phyloP scores from a whole-genome alignment of 2,888 invertebrate genomes.

The Cephus rjabovi region DNA sequence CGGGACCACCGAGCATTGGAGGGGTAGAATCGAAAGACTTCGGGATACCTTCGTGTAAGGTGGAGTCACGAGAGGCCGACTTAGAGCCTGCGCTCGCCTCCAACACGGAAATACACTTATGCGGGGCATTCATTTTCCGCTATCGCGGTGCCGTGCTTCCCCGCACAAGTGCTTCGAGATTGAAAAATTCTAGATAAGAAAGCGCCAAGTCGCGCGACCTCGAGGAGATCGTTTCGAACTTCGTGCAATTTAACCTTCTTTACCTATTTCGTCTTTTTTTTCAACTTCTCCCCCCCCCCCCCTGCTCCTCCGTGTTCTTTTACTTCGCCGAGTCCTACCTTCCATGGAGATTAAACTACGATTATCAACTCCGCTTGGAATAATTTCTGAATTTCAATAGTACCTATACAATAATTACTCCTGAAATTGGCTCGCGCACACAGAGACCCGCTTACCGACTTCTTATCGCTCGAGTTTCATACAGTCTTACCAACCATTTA shows the following conservation, averaged over 20 bases:
- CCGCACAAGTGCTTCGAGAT: slow-evolving; percentile 42
- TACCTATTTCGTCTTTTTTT: background rate
- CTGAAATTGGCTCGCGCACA: background rate
- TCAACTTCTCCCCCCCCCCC: background rate
- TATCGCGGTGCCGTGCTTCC: slow-evolving; percentile 48
- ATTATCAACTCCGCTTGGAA: background rate
- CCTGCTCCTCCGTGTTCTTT: background rate
- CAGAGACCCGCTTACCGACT: background rate
- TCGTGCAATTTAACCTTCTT: background rate
- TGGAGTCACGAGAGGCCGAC: slow-evolving; percentile 53
- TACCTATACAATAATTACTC: background rate
- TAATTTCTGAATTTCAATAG: background rate
- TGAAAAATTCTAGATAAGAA: slow-evolving; percentile 54
- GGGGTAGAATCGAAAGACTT: slow-evolving; percentile 59
- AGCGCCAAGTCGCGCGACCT: slow-evolving; percentile 21
- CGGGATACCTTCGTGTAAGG: slow-evolving; percentile 33
- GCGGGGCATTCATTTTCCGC: slow-evolving; percentile 56
- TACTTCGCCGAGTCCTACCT: background rate
- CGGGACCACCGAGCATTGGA: background rate
- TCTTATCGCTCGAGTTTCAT: background rate
- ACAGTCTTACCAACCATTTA: background rate
- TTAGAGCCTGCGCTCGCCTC: slow-evolving; percentile 16
- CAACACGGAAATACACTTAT: slow-evolving; percentile 58
- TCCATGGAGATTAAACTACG: background rate
- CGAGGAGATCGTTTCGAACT: background rate